phyloP scores from a whole-genome alignment of 1,140 invertebrate genomes.

The Chironomus striatipennis region DNA sequence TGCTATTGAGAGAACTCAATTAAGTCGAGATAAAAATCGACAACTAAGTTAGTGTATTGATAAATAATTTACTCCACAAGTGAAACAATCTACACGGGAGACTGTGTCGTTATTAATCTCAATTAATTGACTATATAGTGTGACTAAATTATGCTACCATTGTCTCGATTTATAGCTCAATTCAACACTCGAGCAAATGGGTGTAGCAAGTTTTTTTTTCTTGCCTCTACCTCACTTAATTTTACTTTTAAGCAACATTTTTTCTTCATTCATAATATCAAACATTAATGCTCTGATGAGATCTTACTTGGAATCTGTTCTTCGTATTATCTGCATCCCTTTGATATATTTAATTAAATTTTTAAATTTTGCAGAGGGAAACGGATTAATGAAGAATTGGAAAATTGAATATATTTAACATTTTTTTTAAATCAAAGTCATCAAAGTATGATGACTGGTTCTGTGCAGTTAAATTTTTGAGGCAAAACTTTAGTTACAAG shows the following conservation, averaged over 20 bases:
- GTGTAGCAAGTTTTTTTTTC: constrained; percentile 7
- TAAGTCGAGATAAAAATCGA: background rate
- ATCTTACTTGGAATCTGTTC: background rate
- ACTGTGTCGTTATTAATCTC: constrained; percentile 15
- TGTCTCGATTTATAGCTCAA: constrained; percentile 10
- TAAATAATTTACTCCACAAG: background rate
- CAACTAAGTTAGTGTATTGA: background rate
- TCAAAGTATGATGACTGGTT: no score
- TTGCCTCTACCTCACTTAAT: background rate
- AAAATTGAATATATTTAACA: no score
- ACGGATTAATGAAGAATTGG: no score
- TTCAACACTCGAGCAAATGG: background rate
- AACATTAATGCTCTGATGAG: background rate
- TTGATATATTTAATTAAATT: no score
- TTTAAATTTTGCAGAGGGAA: no score
- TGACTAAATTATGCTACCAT: constrained; percentile 15
- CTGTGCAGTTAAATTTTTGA: no score
- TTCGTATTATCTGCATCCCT: no score
- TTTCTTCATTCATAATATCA: no score
- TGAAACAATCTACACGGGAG: background rate
- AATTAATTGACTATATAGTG: constrained; percentile 21
- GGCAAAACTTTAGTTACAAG: no score
- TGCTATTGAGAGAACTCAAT: background rate
- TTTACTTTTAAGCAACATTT: no score
- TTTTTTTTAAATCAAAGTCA: no score